Base-by-base conservation (phyloP, 2,888 invertebrate species). In the Muscina levida region DNA sequence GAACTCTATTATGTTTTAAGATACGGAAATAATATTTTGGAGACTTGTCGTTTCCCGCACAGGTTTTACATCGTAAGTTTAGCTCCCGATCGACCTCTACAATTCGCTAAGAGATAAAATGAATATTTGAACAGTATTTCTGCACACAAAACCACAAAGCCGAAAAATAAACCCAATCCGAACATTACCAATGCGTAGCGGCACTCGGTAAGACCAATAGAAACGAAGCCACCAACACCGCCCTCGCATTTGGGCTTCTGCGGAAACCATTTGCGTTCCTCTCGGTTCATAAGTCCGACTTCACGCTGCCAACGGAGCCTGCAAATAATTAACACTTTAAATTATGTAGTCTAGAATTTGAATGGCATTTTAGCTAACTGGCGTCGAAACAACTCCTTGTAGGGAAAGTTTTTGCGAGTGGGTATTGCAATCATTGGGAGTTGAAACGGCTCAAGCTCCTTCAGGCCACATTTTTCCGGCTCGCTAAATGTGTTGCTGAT, bases 281-380 rank as follows among this genome's bases (percentile, higher is more conserved):
- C 90, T 17, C 91, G 92, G 42, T 89, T 89, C 88, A 92, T 90
- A 72, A 93, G 87, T 0, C 93, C 93, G 73, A 90, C 91, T 87
- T 93, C 93, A 48, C 93, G 92, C 85, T 92, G 93, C 92, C 93
- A 93, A 0, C 93, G 92, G 75, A 93, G 83, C 84, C 93, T 93
- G 83, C 2, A 82, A 77, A 53, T n/a, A 3, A 19, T 11, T 51
- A 24, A 31, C 0, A 56, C 22, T 48, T 31, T 56, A 13, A 62
- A 17, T 46, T 44, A 1, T 31, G 59, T 46, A n/a, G 24, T n/a
- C n/a, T n/a, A 10, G 53, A 57, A 13, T 22, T 42, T 70, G n/a
- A n/a, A n/a, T 24, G 31, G 8, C 31, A 31, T 31, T 31, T 31
- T 31, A 17, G 82, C 85, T 86, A 57, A 89, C 89, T 88, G 88